Percentiles rank a stretch among this genome's conserved stretches.
Evolutionary conservation across 2,113 vertebrate genomes (phyloP).

Genomic region (Campylomormyrus numenius): DNA sequence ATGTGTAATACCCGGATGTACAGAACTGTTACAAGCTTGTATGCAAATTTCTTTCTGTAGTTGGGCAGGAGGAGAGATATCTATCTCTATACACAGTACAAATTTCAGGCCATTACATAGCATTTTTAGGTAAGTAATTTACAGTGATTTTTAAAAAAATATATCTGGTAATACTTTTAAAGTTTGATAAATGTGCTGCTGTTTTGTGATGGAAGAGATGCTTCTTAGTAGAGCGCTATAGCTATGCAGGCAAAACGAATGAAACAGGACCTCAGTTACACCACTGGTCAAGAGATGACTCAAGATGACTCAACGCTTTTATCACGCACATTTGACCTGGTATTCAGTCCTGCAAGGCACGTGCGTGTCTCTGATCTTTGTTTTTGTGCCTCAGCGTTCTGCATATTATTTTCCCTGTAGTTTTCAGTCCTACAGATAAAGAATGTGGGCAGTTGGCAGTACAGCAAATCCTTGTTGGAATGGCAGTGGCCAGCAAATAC

Average conservation of each 20-base stretch:
- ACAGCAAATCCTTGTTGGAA: not conserved
- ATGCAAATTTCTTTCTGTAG: not conserved
- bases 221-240: not conserved
- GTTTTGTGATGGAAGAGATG: too few relatives aligned
- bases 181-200: not conserved
- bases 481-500: not conserved
- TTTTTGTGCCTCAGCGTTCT: not conserved
- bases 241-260: not conserved
- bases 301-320: not conserved
- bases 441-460: not conserved
- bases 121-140: not conserved
- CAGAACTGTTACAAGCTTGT: not conserved
- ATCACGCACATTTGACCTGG: not conserved
- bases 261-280: conserved; percentile 1
- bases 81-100: not conserved
- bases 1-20: conserved; percentile 4
- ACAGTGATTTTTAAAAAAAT: not conserved
- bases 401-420: not conserved
- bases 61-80: not conserved
- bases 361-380: not conserved
- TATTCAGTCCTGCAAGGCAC: not conserved
- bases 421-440: not conserved
- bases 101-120: not conserved
- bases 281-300: not conserved
- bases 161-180: not conserved